phyloP scores from a whole-genome alignment of 2,888 invertebrate genomes.

The Dysmachus trigonus region DNA sequence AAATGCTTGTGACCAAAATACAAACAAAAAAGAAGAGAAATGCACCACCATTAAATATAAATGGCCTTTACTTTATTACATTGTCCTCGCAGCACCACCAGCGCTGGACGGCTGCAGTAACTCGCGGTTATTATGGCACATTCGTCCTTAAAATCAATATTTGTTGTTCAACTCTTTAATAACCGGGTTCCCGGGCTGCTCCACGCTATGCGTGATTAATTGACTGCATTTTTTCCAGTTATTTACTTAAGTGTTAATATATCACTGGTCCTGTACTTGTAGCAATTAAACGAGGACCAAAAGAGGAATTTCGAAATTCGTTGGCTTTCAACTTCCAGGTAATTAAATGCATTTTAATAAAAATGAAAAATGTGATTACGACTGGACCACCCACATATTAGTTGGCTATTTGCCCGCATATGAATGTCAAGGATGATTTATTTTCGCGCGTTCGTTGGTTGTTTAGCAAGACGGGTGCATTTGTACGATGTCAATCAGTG shows the following conservation, averaged over 20 bases:
- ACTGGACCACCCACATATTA: neutral
- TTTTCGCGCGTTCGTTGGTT: neutral
- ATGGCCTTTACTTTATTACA: neutral
- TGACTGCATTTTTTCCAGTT: neutral
- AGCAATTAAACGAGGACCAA: neutral
- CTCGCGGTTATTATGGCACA: neutral
- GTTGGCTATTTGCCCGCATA: neutral
- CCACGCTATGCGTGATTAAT: constrained; percentile 8
- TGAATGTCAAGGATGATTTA: neutral
- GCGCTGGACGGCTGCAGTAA: neutral
- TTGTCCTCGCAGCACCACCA: neutral
- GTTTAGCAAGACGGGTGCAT: neutral
- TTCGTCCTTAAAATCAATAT: constrained; percentile 11
- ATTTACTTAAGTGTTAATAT: constrained; percentile 14
- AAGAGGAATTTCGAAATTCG: neutral
- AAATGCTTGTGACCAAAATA: neutral
- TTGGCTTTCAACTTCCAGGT: neutral
- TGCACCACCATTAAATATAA: neutral
- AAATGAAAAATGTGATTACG: neutral
- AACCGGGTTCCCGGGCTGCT: neutral
- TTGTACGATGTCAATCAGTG: neutral
- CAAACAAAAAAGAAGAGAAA: neutral
- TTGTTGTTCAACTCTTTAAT: constrained; percentile 13
- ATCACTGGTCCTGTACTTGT: neutral
- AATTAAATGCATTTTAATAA: constrained; percentile 16